These are phyloP conservation scores for Scelioninae gen. 1 DNA, from an alignment of 2,888 invertebrate genomes.

Conservation along the genomic window DNA sequence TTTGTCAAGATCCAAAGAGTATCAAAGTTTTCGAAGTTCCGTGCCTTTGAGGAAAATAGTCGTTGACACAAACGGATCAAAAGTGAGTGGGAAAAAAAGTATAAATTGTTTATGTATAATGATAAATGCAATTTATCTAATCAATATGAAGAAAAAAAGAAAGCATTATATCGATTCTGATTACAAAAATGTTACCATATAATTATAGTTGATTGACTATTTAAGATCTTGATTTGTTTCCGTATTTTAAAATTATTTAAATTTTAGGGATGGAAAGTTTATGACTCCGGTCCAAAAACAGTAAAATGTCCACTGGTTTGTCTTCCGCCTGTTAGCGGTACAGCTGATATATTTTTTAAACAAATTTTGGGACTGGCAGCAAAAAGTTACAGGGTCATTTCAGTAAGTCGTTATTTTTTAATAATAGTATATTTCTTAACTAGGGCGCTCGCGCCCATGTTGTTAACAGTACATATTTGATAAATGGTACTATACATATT, in stretches of 20 bases:
- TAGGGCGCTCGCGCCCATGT: no score
- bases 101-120: conserved; percentile 22
- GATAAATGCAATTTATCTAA: conserved; percentile 35
- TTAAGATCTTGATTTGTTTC: conserved; percentile 1
- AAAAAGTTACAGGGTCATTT: conserved; percentile 92
- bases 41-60: conserved; percentile 90
- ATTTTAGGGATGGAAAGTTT: conserved; percentile 92
- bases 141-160: conserved; percentile 7
- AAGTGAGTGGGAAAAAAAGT: conserved; percentile 88
- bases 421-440: no score
- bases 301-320: conserved; percentile 92
- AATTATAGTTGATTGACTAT: no score
- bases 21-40: conserved; percentile 91
- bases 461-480: not conserved
- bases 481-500: no score
- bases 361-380: conserved; percentile 92
- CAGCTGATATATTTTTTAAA: conserved; percentile 94
- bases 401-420: conserved; percentile 85
- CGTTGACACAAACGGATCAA: conserved; percentile 91
- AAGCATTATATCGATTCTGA: not conserved
- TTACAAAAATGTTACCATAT: conserved; percentile 9
- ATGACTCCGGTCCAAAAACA: conserved; percentile 93
- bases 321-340: conserved; percentile 94
- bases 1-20: conserved; percentile 90
- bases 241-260: conserved; percentile 39